Evolutionary conservation across 1,140 invertebrate genomes (phyloP), one percentile per base, ranked within the genome.

Genomic region (Trachymyrmex septentrionalis): DNA sequence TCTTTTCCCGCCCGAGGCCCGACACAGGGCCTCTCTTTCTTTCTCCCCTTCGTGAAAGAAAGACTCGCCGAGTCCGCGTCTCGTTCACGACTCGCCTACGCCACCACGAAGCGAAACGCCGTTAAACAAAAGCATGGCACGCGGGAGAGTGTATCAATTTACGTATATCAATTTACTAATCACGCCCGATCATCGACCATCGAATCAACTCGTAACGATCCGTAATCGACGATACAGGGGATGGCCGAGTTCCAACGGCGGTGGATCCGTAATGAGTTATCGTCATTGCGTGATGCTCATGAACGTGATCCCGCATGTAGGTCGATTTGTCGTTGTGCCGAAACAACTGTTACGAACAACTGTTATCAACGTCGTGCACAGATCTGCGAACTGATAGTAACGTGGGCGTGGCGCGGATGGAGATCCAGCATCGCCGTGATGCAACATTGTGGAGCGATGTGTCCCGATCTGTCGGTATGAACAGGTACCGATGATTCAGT

Each of bases 11-110:
- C 80, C 55, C 59, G 77, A 63, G 44, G 78, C 44, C 55, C 84
- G 27, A 34, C 84, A 34, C 84, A 38, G 48, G 76, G 48, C 76
- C 81, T 88, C 81, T 88, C 81, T 78, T 90, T 91, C 86, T 89
- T 85, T 87, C 69, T 88, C 59, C 81, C 64, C 77, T 82, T 76
- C 55, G 21, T 84, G 50, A 88, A 91, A 91, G 89, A 88, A 89
- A n/a, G n/a, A 91, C 90, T 91, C 69, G 90, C 90, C 86, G 90
- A 91, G 87, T 81, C 85, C 87, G 90, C 89, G 87, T 87, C 90
- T 91, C 90, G 90, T 87, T 89, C 85, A 61, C 78, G 67, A 89
- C 90, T 86, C 86, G 88, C 55, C 76, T 64, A 81, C 30, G 63
- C 67, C 67, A 77, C 53, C 61, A 38, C 48, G 59, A 87, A 75